Evolutionary conservation across 2,888 invertebrate genomes (phyloP), one percentile per base, ranked within the genome.

Genomic region (Cyaniris semiargus): DNA sequence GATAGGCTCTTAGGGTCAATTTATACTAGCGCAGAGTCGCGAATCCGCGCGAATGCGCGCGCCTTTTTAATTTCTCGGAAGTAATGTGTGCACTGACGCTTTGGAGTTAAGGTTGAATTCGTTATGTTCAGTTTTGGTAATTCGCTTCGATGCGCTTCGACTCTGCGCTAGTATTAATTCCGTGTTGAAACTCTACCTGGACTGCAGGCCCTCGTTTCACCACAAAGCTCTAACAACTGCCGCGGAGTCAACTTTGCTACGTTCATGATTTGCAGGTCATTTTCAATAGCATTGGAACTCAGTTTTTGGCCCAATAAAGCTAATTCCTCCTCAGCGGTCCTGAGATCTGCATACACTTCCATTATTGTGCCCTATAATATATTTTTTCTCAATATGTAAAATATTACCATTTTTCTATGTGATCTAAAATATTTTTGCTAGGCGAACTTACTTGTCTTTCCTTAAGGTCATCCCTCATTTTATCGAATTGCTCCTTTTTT

Each of bases 191-290:
- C 13, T 23, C 21, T 48, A 74, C 74, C 74, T 48, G 23, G 48
- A 27, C 13, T 76, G 44, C 75, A 79, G 7, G 60, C 71, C 76
- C 81, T 82, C 18, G 80, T 79, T 76, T 82, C 83, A 5, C 87
- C 81, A 77, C 92, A 92, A 10, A 92, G 80, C 77, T 89, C 86
- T 21, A 92, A 82, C 75, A 93, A 81, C 79, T 92, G 90, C 8
- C 88, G 88, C 0, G 92, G 89, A 0, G 86, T 83, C 84, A 92
- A 80, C 58, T 89, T 88, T 44, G 89, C 83, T 7, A 92, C 87
- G 78, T 92, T 92, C 90, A 92, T 90, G 44, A 93, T 86, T 0
- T 81, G 84, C 66, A 92, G 81, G n/a, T 93, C 90, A 1, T 90
- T 89, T 0, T 90, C 89, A 0, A 86, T 81, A 0, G 88, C 79